Base-by-base conservation (phyloP, 2,797 vertebrate genomes). In the Melanotaenia trifasciata region DNA sequence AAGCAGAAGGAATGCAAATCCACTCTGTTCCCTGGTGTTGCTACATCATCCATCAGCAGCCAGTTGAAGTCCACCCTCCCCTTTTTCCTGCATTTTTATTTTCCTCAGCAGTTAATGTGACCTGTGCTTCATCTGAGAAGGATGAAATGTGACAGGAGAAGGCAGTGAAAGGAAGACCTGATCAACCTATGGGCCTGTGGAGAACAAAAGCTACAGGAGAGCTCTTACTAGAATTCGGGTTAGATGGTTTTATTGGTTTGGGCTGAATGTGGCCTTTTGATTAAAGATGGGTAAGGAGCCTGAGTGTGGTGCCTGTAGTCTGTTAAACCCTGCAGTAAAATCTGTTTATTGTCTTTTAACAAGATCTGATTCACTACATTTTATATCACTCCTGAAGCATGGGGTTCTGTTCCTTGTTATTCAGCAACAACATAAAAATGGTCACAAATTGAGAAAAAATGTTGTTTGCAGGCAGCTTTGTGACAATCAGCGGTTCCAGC, bases 121-220 rank as follows among this genome's bases (percentile, higher is more conserved):
- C 73, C 76, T 54, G 9, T 69, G 26, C 45, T 67, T 56, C 0
- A 6, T 65, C 66, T 77, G 81, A 89, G 75, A 7, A 2, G 14
- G 63, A 91, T 83, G 66, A 76, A 70, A 78, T 58, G 69, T 87
- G 90, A 85, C 83, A 66, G 77, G 67, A 36, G 74, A 33, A 51
- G 64, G 66, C 1, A 7, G 54, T 38, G 1, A 22, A 53, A 66
- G 57, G 63, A 36, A 38, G 43, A 54, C 47, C 54, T 20, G 56
- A 65, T 64, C 71, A 62, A 85, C 32, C 67, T 62, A 78, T 71
- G 58, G 59, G 64, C 26, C 26, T 7, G 3, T 18, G 32, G 26
- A 62, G 43, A 54, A 51, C 4, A 10, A 18, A 47, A 80, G 53
- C 58, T 32, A 58, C 35, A 66, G 22, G 53, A 28, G 40, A 68